These are phyloP conservation scores for Rhynchomys soricoides DNA, from an alignment of 2,113 vertebrate genomes.

Conservation along the genomic window DNA sequence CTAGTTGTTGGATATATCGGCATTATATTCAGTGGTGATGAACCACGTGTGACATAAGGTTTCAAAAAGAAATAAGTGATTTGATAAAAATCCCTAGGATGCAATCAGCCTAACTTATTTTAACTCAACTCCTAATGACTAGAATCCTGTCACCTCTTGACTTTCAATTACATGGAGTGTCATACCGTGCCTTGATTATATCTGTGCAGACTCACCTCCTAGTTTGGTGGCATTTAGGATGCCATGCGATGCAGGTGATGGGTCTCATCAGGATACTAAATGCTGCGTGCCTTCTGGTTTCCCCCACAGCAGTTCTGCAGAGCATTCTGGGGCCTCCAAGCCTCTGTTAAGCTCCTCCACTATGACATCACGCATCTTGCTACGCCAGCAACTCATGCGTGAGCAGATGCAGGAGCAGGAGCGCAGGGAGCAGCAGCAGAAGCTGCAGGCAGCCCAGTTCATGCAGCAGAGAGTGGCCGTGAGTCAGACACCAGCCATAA, in stretches of 20 bases:
- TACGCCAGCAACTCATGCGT: conserved; percentile 92
- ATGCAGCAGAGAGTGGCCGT: conserved; percentile 88
- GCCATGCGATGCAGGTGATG: conserved; percentile 2
- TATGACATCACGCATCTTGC: conserved; percentile 93
- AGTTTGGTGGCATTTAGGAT: conserved; percentile 54
- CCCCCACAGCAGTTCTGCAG: conserved; percentile 88
- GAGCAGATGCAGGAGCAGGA: conserved; percentile 91
- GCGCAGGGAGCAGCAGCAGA: conserved; percentile 93
- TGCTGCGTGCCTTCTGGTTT: conserved; percentile 78
- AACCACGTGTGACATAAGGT: conserved; percentile 54
- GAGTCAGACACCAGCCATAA: conserved; percentile 92
- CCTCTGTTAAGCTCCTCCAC: conserved; percentile 92
- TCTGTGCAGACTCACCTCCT: conserved; percentile 45
- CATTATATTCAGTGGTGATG: conserved; percentile 63
- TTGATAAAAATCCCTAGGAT: conserved; percentile 72
- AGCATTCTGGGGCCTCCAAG: conserved; percentile 92
- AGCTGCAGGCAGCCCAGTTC: conserved; percentile 90
- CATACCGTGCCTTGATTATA: conserved; percentile 44
- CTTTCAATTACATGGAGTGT: neutral
- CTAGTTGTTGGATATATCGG: conserved; percentile 29
- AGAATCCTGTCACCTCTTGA: conserved; percentile 56
- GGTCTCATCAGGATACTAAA: conserved; percentile 79
- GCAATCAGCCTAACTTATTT: conserved; percentile 80
- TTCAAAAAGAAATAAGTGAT: conserved; percentile 36
- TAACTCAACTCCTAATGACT: conserved; percentile 73